These are phyloP conservation scores for Mobula hypostoma DNA, from an alignment of 2,113 vertebrate genomes.

Conservation along the genomic window DNA sequence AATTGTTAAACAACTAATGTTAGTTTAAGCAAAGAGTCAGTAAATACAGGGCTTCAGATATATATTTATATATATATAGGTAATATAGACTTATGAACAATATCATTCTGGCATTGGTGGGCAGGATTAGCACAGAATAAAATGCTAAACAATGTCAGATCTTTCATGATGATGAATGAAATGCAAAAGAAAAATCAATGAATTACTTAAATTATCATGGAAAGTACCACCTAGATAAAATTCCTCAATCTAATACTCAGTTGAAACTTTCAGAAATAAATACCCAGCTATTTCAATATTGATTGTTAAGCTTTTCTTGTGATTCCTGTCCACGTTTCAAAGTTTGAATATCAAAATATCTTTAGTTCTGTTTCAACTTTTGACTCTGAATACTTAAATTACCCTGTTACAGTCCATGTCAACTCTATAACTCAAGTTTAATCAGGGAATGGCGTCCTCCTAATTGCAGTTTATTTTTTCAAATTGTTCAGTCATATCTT, in stretches of 20 bases:
- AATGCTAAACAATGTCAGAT: background rate
- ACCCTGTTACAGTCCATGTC: background rate
- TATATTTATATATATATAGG: background rate
- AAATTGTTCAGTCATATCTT: background rate
- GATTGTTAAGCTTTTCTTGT: background rate
- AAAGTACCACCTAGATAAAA: background rate
- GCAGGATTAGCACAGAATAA: background rate
- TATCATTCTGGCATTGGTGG: background rate
- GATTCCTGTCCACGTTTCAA: background rate
- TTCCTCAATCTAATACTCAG: background rate
- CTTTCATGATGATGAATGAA: background rate
- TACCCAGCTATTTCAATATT: background rate
- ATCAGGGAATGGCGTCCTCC: background rate
- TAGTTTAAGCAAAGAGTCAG: constrained; percentile 20
- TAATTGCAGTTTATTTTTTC: background rate
- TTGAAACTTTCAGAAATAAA: background rate
- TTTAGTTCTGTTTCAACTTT: background rate
- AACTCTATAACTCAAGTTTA: background rate
- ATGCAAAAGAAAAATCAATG: background rate
- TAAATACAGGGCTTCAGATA: background rate
- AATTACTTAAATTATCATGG: background rate
- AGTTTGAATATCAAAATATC: background rate
- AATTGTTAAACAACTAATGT: background rate
- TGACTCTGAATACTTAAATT: background rate
- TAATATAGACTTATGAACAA: constrained; percentile 6